A percentile compares a stretch with the other conserved stretches of the same genome.
Conservation (phyloP, 2,888 invertebrate genomes). For the Oligia fasciuncula region DNA sequence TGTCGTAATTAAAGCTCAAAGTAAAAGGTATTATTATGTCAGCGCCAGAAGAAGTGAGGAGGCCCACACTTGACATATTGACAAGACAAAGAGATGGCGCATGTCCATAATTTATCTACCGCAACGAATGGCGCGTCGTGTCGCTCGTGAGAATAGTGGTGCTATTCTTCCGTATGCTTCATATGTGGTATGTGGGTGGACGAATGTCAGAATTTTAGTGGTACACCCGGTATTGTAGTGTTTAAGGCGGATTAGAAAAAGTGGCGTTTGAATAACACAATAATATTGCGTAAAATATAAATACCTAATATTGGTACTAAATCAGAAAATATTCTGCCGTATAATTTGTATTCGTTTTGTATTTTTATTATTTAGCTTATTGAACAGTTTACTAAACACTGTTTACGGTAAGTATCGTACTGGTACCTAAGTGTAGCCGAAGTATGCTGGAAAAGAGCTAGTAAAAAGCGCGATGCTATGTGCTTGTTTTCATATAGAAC, state of each 20-base stretch:
- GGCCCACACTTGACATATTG: conserved; percentile 85
- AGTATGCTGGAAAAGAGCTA: not conserved
- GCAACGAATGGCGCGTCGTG: conserved; percentile 65
- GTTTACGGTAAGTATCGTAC: not conserved
- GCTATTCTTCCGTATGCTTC: conserved; percentile 71
- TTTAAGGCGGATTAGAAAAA: conserved; percentile 3
- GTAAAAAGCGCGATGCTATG: not conserved
- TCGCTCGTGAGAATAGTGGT: conserved; percentile 73
- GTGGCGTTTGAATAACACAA: not conserved
- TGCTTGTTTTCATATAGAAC: not conserved
- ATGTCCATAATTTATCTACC: conserved; percentile 83
- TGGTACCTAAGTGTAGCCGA: not conserved
- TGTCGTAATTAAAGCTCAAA: conserved; percentile 61
- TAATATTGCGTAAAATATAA: not conserved
- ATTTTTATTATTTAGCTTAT: not conserved
- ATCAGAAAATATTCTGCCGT: too few relatives aligned
- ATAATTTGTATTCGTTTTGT: not conserved
- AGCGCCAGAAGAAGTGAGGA: conserved; percentile 77
- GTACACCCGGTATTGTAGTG: conserved; percentile 25
- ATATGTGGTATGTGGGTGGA: conserved; percentile 58
- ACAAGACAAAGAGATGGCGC: conserved; percentile 87
- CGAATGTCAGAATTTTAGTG: conserved; percentile 43
- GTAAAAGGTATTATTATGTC: conserved; percentile 80
- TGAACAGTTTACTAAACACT: not conserved
- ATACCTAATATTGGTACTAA: not conserved